Base-by-base conservation (phyloP, 2,888 invertebrate species). In the Rhabditoides inermis region DNA sequence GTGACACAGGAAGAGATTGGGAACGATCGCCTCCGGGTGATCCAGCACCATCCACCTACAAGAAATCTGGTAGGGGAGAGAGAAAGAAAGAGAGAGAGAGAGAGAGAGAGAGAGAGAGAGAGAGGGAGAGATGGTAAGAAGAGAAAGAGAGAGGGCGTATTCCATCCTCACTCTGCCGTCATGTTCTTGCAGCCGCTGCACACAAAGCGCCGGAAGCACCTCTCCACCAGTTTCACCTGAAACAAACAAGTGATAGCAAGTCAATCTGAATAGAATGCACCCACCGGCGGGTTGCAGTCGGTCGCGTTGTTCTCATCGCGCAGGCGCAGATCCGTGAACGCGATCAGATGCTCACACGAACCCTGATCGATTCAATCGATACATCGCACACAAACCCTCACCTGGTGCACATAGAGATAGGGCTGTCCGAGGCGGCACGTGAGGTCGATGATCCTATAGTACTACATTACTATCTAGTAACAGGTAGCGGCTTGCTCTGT, bases 321-420 rank as follows among this genome's bases (percentile, higher is more conserved):
- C 15, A 62, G 30, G 2, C 82, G 85, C 0, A 86, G 81, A 76
- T 88, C 87, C 0, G 85, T 85, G 77, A 92, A 85, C 1, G 85
- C 82, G 70, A 92, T 82, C 2, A 90, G 77, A 78, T 94, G 94
- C 78, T 94, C 91, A 79, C 92, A 94, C 72, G 85, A 83, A 7
- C 89, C 91, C n/a, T n/a, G n/a, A n/a, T n/a, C n/a, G n/a, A n/a
- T n/a, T n/a, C n/a, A n/a, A n/a, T n/a, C n/a, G n/a, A n/a, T n/a
- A n/a, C n/a, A n/a, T n/a, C n/a, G n/a, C n/a, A n/a, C n/a, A n/a
- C n/a, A n/a, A n/a, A n/a, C n/a, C n/a, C n/a, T n/a, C n/a, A n/a
- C n/a, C 77, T 89, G 88, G 79, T 94, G 94, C 56, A 86, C 82
- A 80, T 88, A 94, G 0, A 94, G 82, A 82, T 85, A 85, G 0